Evolutionary conservation across 2,113 vertebrate genomes (phyloP).

Genomic region (Spizaetus ornatus): DNA sequence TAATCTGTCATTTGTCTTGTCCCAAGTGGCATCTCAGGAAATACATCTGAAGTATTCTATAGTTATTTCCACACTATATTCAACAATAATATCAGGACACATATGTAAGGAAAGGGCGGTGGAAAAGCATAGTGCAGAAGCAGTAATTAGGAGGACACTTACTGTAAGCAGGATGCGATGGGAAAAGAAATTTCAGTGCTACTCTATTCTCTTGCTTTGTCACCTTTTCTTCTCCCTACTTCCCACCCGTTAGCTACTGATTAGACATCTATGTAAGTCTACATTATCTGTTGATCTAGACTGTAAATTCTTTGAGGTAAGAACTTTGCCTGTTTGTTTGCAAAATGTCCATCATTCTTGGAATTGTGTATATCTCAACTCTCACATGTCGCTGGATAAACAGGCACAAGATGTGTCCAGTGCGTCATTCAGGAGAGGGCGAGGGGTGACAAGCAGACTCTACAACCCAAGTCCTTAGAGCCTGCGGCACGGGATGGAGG

Average conservation of each 20-base stretch:
- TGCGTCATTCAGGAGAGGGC: background rate
- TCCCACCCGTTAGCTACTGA: background rate
- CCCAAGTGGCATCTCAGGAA: background rate
- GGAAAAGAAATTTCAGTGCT: background rate
- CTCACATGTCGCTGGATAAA: background rate
- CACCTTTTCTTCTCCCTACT: background rate
- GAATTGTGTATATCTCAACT: background rate
- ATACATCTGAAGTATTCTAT: background rate
- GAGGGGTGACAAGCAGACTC: background rate
- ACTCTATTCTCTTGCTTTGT: background rate
- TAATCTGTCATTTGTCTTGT: background rate
- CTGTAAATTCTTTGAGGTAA: background rate
- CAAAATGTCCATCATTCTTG: background rate
- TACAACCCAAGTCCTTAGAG: background rate
- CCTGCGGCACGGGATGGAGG: background rate
- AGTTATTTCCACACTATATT: background rate
- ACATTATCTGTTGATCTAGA: background rate
- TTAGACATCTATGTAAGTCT: background rate
- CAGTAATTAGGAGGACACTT: background rate
- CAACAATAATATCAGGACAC: background rate
- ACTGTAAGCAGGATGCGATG: background rate
- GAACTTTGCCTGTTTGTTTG: background rate
- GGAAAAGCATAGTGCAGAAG: background rate
- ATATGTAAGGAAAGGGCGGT: background rate
- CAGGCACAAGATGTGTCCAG: background rate